A percentile compares a stretch with the other conserved stretches of the same genome.
Evolutionary conservation across 2,113 vertebrate species (phyloP).

Genomic region (Cichladusa arquata): DNA sequence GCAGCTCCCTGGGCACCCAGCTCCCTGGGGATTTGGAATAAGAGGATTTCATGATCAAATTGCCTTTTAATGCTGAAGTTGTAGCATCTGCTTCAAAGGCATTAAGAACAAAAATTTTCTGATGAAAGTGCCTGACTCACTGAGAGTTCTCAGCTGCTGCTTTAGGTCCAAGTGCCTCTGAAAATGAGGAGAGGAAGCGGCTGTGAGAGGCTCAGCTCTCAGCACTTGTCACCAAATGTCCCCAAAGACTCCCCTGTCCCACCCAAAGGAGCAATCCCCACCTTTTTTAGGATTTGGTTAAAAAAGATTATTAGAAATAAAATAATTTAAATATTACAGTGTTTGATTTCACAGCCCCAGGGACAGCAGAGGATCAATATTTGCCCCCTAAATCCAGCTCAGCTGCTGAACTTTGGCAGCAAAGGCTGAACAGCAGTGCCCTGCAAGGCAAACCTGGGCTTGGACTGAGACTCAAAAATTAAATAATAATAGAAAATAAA

Average conservation of each 20-base stretch:
- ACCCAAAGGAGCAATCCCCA: neutral
- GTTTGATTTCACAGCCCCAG: neutral
- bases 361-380: neutral
- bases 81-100: neutral
- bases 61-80: neutral
- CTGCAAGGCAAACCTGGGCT: neutral
- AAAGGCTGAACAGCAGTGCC: neutral
- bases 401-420: neutral
- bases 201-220: neutral
- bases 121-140: neutral
- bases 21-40: neutral
- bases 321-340: neutral
- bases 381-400: neutral
- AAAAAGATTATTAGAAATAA: neutral
- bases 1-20: rapidly evolving
- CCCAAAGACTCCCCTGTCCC: neutral
- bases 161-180: neutral
- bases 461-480: neutral
- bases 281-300: neutral
- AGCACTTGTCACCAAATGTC: neutral
- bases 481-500: neutral
- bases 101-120: neutral
- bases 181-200: neutral
- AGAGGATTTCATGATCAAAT: neutral
- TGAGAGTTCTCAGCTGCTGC: neutral